Percentiles rank a stretch among this genome's conserved stretches.
Conservation (phyloP, 30 jellyfish, hydroid and myxozoan genomes). For the Pelagia noctiluca region DNA sequence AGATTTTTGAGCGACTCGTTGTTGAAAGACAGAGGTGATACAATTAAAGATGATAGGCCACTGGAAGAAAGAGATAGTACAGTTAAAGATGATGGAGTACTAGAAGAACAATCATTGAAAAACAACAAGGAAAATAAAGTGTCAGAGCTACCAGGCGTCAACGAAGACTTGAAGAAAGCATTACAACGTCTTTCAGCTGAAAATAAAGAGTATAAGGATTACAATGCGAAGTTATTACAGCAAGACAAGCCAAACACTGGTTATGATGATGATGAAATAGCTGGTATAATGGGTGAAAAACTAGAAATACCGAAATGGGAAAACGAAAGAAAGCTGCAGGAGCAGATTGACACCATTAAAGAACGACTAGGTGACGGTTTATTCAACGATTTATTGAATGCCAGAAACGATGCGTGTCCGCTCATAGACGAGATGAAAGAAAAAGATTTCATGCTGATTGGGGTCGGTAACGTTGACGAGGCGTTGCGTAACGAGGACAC, state of each 20-base stretch:
- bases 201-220: background rate
- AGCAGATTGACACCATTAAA: constrained; percentile 14
- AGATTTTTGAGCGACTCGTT: constrained; percentile 27
- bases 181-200: background rate
- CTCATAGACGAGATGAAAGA: constrained; percentile 16
- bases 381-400: background rate
- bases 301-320: constrained; percentile 62
- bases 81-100: background rate
- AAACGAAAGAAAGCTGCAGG: constrained; percentile 21
- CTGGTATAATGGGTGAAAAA: background rate
- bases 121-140: background rate
- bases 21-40: background rate
- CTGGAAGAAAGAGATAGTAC: background rate
- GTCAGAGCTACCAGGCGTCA: background rate
- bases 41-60: background rate
- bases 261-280: background rate
- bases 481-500: constrained; percentile 7
- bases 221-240: constrained; percentile 8
- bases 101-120: background rate
- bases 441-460: constrained; percentile 6
- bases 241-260: background rate
- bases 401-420: background rate
- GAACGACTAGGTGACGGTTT: constrained; percentile 36
- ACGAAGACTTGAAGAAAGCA: background rate
- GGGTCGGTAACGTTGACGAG: constrained; percentile 39